A percentile compares a stretch with the other conserved stretches of the same genome.
These are phyloP conservation scores for Acanthurus leucopareius DNA, from an alignment of 2,797 vertebrate genomes.

Conservation along the genomic window DNA sequence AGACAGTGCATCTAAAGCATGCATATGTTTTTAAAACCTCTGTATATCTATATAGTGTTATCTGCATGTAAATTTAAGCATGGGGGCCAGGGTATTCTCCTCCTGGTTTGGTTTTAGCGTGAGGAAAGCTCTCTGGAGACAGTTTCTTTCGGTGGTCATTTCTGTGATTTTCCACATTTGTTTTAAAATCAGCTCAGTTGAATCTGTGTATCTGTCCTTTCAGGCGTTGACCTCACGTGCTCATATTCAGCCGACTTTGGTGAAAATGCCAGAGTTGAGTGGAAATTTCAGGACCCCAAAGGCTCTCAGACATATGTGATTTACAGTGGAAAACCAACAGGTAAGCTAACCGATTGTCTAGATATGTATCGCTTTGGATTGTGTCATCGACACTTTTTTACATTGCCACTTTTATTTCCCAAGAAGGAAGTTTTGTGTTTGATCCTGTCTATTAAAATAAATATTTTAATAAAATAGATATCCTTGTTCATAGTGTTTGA, in stretches of 20 bases:
- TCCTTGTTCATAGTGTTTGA: neutral
- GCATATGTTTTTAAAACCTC: too few species aligned
- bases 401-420: neutral
- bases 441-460: too few species aligned
- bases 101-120: neutral
- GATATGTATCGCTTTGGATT: neutral
- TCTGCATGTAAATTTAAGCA: too few species aligned
- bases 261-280: constrained; percentile 84
- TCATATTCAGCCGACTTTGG: constrained; percentile 70
- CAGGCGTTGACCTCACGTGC: constrained; percentile 86
- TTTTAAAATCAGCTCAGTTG: neutral
- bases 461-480: neutral
- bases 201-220: constrained; percentile 13
- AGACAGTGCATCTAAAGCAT: too few species aligned
- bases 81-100: neutral
- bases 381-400: neutral
- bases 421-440: neutral
- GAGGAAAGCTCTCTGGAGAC: neutral
- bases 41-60: too few species aligned
- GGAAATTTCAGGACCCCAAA: constrained; percentile 86
- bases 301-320: constrained; percentile 81
- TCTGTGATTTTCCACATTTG: too few species aligned
- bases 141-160: too few species aligned
- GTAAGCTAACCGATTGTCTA: constrained; percentile 68
- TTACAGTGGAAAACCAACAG: constrained; percentile 78